Evolutionary conservation across 2,888 invertebrate genomes (phyloP), one percentile per base, ranked within the genome.

Genomic region (Cantharis rufa): DNA sequence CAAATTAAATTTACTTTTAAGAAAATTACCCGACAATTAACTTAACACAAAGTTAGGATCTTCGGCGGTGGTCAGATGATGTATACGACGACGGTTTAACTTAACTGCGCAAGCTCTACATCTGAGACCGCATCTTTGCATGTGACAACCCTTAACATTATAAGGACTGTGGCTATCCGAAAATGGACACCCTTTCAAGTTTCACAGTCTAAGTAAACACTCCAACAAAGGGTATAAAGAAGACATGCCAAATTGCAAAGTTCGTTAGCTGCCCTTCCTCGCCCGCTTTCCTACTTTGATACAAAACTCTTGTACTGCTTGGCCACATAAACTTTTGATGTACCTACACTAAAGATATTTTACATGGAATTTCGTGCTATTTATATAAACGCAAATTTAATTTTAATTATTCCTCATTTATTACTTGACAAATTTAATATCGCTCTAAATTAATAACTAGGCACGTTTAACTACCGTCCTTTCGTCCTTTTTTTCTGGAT

Each of bases 191-290:
- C 72, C 71, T 61, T 69, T 63, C 68, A 71, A 73, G 78, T 24
- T 28, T 83, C 84, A 84, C 84, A 83, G 81, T 84, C 84, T 84
- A 80, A 84, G 77, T 70, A 71, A 21, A 69, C 73, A 66, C 63
- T 61, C 77, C 80, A 81, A 83, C 83, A 83, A 82, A 82, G 83
- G 82, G 80, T 81, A 79, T 79, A 82, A 83, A 84, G 84, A 84
- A 84, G 84, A 82, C 82, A 82, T 78, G 79, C 83, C 83, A 84
- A 84, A 84, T 84, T 84, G 83, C 84, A 83, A 85, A 84, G 84
- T 85, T 84, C 80, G 80, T 81, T 81, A 81, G 80, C 78, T 78
- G 74, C 73, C 71, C 70, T 72, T 62, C 71, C 70, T 62, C 73
- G 28, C 70, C 68, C 72, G 75, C 71, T 77, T 71, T 77, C 64